Evolutionary conservation across 2,888 invertebrate genomes (phyloP).

Genomic region (Acleris literana): DNA sequence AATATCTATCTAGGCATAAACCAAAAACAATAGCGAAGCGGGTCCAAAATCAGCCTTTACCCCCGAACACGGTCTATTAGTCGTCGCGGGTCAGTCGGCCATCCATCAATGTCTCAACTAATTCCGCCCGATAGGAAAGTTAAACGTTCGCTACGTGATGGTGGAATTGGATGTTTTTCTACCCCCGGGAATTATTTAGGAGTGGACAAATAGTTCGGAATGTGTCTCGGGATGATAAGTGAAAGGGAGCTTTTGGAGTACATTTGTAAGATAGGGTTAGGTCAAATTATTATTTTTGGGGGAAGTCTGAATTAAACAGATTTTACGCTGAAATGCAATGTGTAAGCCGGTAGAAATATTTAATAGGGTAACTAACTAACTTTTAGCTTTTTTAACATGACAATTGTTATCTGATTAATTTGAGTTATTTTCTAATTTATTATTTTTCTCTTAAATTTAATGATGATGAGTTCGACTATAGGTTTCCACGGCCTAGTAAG

Average conservation of each 20-base stretch:
- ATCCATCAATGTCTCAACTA: conserved; percentile 49
- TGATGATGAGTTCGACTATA: too few relatives aligned
- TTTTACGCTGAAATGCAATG: too few relatives aligned
- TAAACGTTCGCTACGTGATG: conserved; percentile 55
- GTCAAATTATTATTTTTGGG: conserved; percentile 19
- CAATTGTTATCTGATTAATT: too few relatives aligned
- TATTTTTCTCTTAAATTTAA: too few relatives aligned
- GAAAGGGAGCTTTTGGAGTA: conserved; percentile 26
- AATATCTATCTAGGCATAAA: not conserved
- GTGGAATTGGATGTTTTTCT: conserved; percentile 62
- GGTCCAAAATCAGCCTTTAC: not conserved
- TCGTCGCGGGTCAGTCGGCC: conserved; percentile 31
- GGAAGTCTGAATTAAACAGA: not conserved
- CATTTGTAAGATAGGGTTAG: conserved; percentile 20
- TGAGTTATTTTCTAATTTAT: too few relatives aligned
- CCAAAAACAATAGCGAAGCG: conserved; percentile 3
- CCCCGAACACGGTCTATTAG: conserved; percentile 30
- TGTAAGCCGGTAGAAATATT: too few relatives aligned
- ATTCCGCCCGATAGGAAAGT: conserved; percentile 48
- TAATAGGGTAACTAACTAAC: too few relatives aligned
- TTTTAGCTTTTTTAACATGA: too few relatives aligned
- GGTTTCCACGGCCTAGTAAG: too few relatives aligned
- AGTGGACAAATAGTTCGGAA: conserved; percentile 62
- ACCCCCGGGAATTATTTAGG: conserved; percentile 58
- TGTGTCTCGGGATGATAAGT: conserved; percentile 35